phyloP scores from a whole-genome alignment of 2,113 vertebrate genomes.

The Corapipo altera region DNA sequence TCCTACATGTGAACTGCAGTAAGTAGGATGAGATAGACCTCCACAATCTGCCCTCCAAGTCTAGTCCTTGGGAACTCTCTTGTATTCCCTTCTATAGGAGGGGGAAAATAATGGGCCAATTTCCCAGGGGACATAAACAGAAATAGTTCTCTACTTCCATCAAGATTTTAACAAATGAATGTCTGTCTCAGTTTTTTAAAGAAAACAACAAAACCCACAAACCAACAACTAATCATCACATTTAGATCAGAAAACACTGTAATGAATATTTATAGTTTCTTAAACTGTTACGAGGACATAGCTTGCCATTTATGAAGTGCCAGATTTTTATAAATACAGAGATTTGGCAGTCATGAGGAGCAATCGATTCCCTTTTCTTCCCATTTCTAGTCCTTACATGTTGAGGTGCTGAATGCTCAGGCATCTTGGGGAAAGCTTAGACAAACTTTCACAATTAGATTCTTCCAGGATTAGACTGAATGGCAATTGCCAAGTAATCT shows the following conservation, averaged over 20 bases:
- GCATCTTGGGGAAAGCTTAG: background rate
- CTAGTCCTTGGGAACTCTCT: conserved; percentile 1
- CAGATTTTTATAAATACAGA: background rate
- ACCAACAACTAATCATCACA: background rate
- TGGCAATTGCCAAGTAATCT: background rate
- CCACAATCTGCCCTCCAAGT: conserved; percentile 17
- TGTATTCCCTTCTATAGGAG: background rate
- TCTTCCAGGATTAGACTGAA: background rate
- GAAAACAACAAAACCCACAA: too few relatives aligned
- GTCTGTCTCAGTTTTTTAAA: background rate
- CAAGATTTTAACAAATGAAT: background rate
- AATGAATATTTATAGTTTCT: background rate
- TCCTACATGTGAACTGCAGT: conserved; percentile 44
- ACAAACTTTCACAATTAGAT: background rate
- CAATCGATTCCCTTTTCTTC: background rate
- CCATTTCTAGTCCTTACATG: background rate
- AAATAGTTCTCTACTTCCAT: background rate
- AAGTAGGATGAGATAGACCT: conserved; percentile 10
- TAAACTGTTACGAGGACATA: background rate
- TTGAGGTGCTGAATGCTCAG: background rate
- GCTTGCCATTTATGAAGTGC: background rate
- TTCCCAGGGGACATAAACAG: background rate
- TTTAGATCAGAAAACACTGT: background rate
- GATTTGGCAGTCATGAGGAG: background rate
- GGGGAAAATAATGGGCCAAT: background rate